Conservation (phyloP, 2,888 invertebrate species). For the Synergus itoensis region DNA sequence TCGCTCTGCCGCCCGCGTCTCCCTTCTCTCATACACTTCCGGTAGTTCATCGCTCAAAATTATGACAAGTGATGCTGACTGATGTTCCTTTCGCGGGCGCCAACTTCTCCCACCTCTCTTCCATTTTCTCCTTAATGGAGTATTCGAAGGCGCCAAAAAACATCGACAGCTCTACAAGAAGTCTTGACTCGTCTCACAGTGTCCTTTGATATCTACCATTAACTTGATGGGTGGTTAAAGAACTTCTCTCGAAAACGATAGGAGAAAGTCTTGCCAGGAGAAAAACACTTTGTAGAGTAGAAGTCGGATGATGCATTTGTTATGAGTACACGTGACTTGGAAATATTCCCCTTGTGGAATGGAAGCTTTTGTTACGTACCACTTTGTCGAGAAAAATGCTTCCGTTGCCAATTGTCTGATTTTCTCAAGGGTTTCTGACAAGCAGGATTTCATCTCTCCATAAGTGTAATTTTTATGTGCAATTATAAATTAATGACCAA, state of each 20-base stretch:
- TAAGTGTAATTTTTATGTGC: no score
- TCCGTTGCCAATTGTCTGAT: not conserved
- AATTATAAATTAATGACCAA: no score
- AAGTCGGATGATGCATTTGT: conserved; percentile 40
- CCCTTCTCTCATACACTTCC: conserved; percentile 34
- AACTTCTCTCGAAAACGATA: conserved; percentile 38
- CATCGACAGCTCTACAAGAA: conserved; percentile 32
- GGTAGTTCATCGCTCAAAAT: conserved; percentile 67
- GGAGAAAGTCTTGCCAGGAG: conserved; percentile 23
- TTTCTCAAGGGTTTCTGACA: not conserved
- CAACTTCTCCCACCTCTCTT: conserved; percentile 31
- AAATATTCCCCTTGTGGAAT: conserved; percentile 32
- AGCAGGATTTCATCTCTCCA: not conserved
- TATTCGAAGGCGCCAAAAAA: conserved; percentile 38
- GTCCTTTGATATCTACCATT: conserved; percentile 35
- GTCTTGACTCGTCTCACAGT: conserved; percentile 27
- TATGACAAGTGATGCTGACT: conserved; percentile 73
- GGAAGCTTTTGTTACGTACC: conserved; percentile 16
- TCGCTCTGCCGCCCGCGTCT: conserved; percentile 50
- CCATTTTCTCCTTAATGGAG: conserved; percentile 39
- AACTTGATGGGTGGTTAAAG: conserved; percentile 35
- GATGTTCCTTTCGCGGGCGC: conserved; percentile 65
- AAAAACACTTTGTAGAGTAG: conserved; percentile 33
- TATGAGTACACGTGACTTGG: conserved; percentile 45
- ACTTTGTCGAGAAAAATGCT: conserved; percentile 2